A percentile compares a stretch with the other conserved stretches of the same genome.
These are phyloP conservation scores for Eupithecia vulgata DNA, from an alignment of 2,888 invertebrate species.

Conservation along the genomic window DNA sequence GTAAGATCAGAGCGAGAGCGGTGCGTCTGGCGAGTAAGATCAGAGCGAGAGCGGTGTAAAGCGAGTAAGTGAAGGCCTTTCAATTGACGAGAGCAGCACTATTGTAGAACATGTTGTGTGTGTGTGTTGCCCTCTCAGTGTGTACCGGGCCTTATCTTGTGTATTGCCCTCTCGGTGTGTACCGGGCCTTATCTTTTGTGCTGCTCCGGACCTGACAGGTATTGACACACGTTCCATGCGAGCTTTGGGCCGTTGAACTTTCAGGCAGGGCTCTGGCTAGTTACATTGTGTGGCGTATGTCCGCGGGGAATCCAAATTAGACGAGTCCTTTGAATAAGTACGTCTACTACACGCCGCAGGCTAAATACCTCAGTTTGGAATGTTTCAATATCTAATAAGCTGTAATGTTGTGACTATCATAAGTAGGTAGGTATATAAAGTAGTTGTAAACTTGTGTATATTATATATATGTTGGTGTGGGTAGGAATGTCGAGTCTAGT, in stretches of 20 bases:
- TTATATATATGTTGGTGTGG: not conserved
- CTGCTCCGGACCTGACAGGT: conserved; percentile 45
- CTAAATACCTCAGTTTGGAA: too few species aligned
- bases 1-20: conserved; percentile 54
- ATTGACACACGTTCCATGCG: conserved; percentile 50
- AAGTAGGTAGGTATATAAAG: not conserved
- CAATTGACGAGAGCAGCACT: conserved; percentile 69
- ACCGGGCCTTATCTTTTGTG: conserved; percentile 53
- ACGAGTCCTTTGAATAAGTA: conserved; percentile 17
- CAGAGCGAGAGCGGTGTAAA: conserved; percentile 57
- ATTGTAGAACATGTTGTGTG: conserved; percentile 55
- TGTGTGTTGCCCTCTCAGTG: conserved; percentile 51
- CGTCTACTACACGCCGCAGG: too few species aligned
- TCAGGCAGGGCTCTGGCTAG: too few species aligned
- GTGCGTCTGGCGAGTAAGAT: conserved; percentile 59
- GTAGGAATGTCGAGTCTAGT: too few species aligned
- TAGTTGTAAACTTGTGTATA: not conserved
- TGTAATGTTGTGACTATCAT: too few species aligned
- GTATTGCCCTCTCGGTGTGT: conserved; percentile 51
- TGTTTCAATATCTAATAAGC: not conserved
- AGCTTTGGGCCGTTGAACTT: too few species aligned
- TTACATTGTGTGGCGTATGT: not conserved
- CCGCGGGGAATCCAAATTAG: conserved; percentile 7
- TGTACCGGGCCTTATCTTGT: conserved; percentile 52
- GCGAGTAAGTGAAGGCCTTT: conserved; percentile 59